Conservation (phyloP, 2,888 invertebrate genomes). For the Smittia aterrima region DNA sequence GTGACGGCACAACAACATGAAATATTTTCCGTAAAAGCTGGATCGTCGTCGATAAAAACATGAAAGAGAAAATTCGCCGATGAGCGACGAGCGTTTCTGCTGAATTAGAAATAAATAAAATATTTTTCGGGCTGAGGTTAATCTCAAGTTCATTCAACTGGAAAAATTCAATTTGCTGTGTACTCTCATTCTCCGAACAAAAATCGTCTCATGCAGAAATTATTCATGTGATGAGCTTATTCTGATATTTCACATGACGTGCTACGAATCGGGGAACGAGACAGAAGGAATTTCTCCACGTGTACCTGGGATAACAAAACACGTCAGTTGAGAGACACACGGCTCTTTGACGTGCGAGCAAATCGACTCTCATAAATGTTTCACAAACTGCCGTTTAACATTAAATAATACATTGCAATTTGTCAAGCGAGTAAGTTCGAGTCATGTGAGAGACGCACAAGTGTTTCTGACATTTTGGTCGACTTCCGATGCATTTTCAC, state of each 20-base stretch:
- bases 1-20: background rate
- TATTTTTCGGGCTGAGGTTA: background rate
- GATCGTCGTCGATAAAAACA: conserved; percentile 1
- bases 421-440: conserved; percentile 13
- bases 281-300: background rate
- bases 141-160: background rate
- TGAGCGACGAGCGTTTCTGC: too few species aligned
- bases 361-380: conserved; percentile 34
- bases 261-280: background rate
- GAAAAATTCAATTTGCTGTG: conserved; percentile 26
- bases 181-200: background rate
- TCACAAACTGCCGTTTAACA: conserved; percentile 39
- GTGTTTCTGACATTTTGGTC: conserved; percentile 14
- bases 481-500: background rate
- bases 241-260: conserved; percentile 24
- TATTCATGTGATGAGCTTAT: conserved; percentile 40
- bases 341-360: conserved; percentile 1
- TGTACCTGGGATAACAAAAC: background rate
- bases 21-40: conserved; percentile 1
- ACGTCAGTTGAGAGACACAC: conserved; percentile 25
- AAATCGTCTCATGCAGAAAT: conserved; percentile 21
- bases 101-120: conserved; percentile 14
- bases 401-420: conserved; percentile 40
- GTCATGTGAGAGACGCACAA: background rate
- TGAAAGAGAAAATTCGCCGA: background rate